These are phyloP conservation scores for Chondrosia reniformis DNA, from an alignment of 37 sponge, comb jelly and placozoan species.

Conservation along the genomic window DNA sequence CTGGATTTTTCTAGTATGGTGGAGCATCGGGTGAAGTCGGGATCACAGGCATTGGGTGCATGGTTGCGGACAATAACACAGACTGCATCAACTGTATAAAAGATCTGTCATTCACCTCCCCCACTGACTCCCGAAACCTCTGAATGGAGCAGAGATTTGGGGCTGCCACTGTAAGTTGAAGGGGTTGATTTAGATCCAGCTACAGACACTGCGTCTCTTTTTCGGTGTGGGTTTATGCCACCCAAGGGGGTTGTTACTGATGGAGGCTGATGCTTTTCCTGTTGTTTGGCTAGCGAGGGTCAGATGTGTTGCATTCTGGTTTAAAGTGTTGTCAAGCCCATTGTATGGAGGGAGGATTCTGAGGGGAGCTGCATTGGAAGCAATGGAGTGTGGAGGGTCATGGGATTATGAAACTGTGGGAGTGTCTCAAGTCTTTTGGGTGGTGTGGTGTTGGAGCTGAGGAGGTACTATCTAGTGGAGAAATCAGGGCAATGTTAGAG, in stretches of 20 bases:
- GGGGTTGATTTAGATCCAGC: slow-evolving; percentile 3
- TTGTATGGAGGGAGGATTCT: slow-evolving; percentile 10
- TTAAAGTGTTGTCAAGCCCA: slow-evolving; percentile 1
- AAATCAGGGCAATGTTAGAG: slow-evolving; percentile 7
- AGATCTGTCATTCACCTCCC: not conserved
- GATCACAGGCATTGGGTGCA: slow-evolving; percentile 10
- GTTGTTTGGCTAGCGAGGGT: slow-evolving; percentile 12
- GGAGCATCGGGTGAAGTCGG: slow-evolving; percentile 8
- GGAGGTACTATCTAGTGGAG: not conserved
- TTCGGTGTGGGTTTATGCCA: slow-evolving; percentile 3
- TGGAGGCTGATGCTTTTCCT: slow-evolving; percentile 16
- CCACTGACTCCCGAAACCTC: not conserved
- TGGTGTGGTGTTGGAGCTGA: slow-evolving; percentile 15
- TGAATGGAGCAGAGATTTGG: slow-evolving; percentile 11
- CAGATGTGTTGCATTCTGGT: not conserved
- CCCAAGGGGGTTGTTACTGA: not conserved
- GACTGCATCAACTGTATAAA: not conserved
- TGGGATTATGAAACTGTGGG: not conserved
- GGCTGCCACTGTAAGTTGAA: slow-evolving; percentile 5
- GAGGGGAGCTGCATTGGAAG: slow-evolving; percentile 4
- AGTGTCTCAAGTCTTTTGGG: not conserved
- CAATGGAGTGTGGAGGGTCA: slow-evolving; percentile 2
- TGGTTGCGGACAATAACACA: not conserved
- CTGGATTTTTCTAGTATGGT: slow-evolving; percentile 21
- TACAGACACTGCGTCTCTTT: slow-evolving; percentile 6